Evolutionary conservation across 2,888 invertebrate species (phyloP), one percentile per base, ranked within the genome.

Genomic region (Pollenia griseotomentosa): DNA sequence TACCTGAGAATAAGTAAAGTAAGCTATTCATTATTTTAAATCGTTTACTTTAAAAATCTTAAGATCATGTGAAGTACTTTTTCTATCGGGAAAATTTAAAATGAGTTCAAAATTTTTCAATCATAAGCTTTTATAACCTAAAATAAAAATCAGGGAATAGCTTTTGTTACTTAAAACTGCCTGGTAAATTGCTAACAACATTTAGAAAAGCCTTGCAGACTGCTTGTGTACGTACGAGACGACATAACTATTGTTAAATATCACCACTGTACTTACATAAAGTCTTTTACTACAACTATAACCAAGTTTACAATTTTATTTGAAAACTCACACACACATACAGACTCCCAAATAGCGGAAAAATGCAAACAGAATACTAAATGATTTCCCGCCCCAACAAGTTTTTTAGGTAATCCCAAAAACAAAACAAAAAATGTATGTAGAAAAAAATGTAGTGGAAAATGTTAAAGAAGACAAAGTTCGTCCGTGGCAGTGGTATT

Each of bases 401-500:
- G 61, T 83, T 71, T 44, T 23, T 14, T 9, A 46, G 16, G 11
- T 78, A 83, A 83, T 73, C 59, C 59, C 14, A 46, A 33, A 57
- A 68, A 66, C 9, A 74, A 33, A 14, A 71, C 1, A 59, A 23
- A 4, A 11, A 5, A 10, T 57, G 16, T 11, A 33, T 11, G 42
- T 10, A 63, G 55, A 55, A 12, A 55, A 16, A 71, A 44, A 63
- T 55, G 33, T 40, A 42, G 19, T 57, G 12, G 65, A 70, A 70
- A 83, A 83, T 73, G 66, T 48, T 33, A 59, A 55, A 73, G 53
- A n/a, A 83, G 86, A 81, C 77, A 87, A 87, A 81, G 86, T 84
- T 87, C 83, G 83, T 86, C 77, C 66, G 53, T 86, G 83, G 83
- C 83, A 83, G 44, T 87, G 86, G 66, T 81, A 87, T 87, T 84